Percentiles rank a stretch among this genome's conserved stretches.
These are phyloP conservation scores for Gisinianus flammeolus DNA, from an alignment of 2,888 invertebrate genomes.

Conservation along the genomic window DNA sequence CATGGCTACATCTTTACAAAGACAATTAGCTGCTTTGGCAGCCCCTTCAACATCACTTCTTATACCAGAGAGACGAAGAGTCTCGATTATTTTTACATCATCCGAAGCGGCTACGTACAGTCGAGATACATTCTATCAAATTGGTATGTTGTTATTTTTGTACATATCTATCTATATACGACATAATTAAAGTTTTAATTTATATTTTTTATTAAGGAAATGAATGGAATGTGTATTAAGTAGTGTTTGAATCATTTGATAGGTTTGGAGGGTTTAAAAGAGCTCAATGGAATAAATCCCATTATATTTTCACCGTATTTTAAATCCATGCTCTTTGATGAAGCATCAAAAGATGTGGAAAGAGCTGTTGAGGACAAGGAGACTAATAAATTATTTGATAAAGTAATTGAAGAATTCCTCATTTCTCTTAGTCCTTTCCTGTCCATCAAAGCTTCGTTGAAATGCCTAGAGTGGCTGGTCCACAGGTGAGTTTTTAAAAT, in stretches of 20 bases:
- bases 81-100: conserved; percentile 86
- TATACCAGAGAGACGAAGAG: conserved; percentile 71
- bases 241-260: conserved; percentile 41
- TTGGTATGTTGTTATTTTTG: conserved; percentile 67
- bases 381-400: conserved; percentile 77
- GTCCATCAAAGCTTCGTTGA: conserved; percentile 80
- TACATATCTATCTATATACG: not conserved
- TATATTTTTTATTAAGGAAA: not conserved
- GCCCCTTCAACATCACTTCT: conserved; percentile 76
- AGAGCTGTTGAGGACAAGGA: conserved; percentile 77
- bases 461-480: conserved; percentile 94
- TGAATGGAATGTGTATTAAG: not conserved
- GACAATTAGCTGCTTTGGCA: conserved; percentile 76
- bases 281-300: conserved; percentile 76
- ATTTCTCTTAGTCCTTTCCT: conserved; percentile 86
- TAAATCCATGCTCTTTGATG: conserved; percentile 74
- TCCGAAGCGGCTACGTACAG: conserved; percentile 88
- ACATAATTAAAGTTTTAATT: too few relatives aligned
- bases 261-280: conserved; percentile 80
- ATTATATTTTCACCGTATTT: conserved; percentile 74
- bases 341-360: conserved; percentile 78
- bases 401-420: conserved; percentile 78
- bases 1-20: conserved; percentile 72
- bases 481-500: conserved; percentile 66
- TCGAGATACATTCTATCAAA: conserved; percentile 81